A percentile compares a stretch with the other conserved stretches of the same genome.
Conservation (phyloP, 2,113 vertebrate species). For the Poicephalus gulielmi region DNA sequence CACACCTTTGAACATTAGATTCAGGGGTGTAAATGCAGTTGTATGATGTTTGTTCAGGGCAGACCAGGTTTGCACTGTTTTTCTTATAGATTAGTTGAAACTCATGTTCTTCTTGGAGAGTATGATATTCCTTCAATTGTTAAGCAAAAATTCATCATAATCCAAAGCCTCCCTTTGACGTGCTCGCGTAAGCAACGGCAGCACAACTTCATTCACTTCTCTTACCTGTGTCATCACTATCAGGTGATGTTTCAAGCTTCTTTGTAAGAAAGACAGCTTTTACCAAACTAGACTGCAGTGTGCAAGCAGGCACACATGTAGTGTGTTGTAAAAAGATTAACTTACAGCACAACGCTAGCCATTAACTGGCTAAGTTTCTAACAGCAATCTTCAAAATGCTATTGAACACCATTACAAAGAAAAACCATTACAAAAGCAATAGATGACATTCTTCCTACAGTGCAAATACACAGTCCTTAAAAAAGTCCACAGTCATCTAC, state of each 20-base stretch:
- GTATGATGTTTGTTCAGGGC: background rate
- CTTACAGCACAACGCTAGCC: background rate
- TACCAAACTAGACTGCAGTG: background rate
- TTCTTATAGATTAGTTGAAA: background rate
- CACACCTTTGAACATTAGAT: background rate
- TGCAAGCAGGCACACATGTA: background rate
- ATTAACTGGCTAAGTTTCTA: background rate
- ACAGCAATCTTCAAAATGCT: background rate
- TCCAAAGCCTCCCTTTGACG: background rate
- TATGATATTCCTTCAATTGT: background rate
- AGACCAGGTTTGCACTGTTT: background rate
- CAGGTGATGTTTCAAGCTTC: background rate
- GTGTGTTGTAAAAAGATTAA: background rate
- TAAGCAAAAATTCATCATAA: background rate
- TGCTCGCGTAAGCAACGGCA: background rate
- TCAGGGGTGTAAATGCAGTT: conserved; percentile 36
- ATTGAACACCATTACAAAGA: background rate
- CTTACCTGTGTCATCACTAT: background rate
- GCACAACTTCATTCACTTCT: background rate
- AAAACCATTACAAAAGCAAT: background rate
- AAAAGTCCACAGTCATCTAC: background rate
- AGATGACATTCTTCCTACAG: background rate
- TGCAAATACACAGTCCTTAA: background rate
- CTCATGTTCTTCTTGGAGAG: background rate
- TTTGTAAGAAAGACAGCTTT: background rate